Evolutionary conservation across 92 coral and sea anemone genomes (phyloP).

Genomic region (Epizoanthus ramosus): DNA sequence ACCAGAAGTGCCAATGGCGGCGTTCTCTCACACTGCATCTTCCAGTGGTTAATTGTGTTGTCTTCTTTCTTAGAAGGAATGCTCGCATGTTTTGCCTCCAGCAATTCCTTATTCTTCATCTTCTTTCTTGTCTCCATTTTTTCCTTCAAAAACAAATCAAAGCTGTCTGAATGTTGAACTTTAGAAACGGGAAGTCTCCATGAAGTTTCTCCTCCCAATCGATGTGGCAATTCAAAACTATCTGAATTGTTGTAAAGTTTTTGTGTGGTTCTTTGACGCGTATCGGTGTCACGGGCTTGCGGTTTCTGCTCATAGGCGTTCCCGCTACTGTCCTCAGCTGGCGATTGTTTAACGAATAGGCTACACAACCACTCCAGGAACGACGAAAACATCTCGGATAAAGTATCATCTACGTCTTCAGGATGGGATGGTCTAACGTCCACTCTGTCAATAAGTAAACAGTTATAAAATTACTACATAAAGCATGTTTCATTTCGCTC

Average conservation of each 20-base stretch:
- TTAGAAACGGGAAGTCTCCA: background rate
- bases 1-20: conserved; percentile 5
- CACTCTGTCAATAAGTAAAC: background rate
- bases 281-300: background rate
- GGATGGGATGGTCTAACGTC: conserved; percentile 29
- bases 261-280: too few species aligned
- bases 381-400: background rate
- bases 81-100: background rate
- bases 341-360: background rate
- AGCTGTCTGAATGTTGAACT: background rate
- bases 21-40: conserved; percentile 22
- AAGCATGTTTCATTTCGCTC: too few species aligned
- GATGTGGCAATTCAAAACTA: background rate
- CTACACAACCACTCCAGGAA: background rate
- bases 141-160: conserved; percentile 5
- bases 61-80: background rate
- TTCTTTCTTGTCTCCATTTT: background rate
- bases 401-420: conserved; percentile 27
- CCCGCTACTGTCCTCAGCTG: too few species aligned
- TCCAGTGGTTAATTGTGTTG: background rate
- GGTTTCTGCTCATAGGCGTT: conserved; percentile 21
- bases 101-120: background rate
- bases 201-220: background rate
- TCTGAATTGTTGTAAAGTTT: background rate
- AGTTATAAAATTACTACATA: background rate